A percentile compares a stretch with the other conserved stretches of the same genome.
phyloP scores from a whole-genome alignment of 2,888 invertebrate genomes.

The Xylophagus ater region DNA sequence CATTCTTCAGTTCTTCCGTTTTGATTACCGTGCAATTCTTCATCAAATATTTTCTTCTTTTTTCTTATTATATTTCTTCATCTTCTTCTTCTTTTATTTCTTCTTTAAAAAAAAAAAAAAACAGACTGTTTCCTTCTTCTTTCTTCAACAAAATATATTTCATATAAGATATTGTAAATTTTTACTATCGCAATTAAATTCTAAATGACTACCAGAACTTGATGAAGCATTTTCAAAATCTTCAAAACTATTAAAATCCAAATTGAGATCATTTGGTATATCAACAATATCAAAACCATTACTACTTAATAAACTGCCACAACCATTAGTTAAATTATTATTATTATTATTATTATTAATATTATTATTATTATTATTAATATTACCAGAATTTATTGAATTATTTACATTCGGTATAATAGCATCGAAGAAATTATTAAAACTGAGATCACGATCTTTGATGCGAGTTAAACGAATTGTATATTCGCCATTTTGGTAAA shows the following conservation, averaged over 20 bases:
- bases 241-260: conserved; percentile 14
- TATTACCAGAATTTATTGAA: not conserved
- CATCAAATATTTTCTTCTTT: too few species aligned
- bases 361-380: not conserved
- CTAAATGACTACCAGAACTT: conserved; percentile 21
- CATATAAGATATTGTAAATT: conserved; percentile 14
- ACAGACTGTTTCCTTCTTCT: too few species aligned
- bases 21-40: too few species aligned
- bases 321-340: not conserved
- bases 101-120: too few species aligned
- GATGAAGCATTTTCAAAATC: conserved; percentile 17
- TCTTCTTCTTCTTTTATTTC: too few species aligned
- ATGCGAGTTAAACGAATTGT: conserved; percentile 10
- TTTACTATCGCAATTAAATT: conserved; percentile 18
- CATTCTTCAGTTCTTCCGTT: too few species aligned
- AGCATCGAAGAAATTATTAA: too few species aligned
- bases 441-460: conserved; percentile 13
- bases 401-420: too few species aligned
- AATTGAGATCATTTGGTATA: conserved; percentile 13
- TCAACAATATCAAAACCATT: not conserved
- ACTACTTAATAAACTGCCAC: not conserved
- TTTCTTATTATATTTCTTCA: too few species aligned
- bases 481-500: conserved; percentile 10
- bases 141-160: conserved; percentile 10
- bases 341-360: conserved; percentile 1